Base-by-base conservation (phyloP, 2,888 invertebrate species). In the Cancer borealis region DNA sequence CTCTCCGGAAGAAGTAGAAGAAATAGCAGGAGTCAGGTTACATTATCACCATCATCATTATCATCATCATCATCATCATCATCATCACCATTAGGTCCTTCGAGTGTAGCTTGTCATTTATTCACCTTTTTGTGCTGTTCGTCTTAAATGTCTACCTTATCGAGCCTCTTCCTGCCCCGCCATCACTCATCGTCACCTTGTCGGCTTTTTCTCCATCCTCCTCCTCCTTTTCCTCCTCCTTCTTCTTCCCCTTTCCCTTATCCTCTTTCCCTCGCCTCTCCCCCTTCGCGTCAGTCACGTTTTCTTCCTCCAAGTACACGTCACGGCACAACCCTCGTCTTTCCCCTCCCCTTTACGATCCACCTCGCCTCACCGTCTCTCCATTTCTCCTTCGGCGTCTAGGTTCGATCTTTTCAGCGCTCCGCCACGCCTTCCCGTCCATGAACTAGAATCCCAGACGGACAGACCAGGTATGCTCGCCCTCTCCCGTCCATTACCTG, bases 361-460 rank as follows among this genome's bases (percentile, higher is more conserved):
- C 30, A 14, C 90, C n/a, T 6, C 90, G 26, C 21, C 90, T 90
- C 73, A 14, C 73, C 79, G 45, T 39, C 73, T 26, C 8, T 26
- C 73, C 73, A 12, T 60, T 10, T 45, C 45, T 54, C 49, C 90
- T 46, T 89, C 89, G 47, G 89, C 46, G 89, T 49, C 30, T 54
- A 26, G 26, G 54, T 39, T 21, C 84, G 26, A 84, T 39, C 84
- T 84, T 84, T 84, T 84, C 39, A 84, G 84, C 39, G 39, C 14
- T 84, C 84, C 84, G 84, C 84, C 84, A 84, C 84, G 84, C 84
- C 84, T 84, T 84, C 84, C 84, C 84, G 39, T 84, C 84, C 84
- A 84, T 84, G 84, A 84, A 84, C 84, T 84, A 84, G 39, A 84
- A 39, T 84, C 84, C 84, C 10, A 39, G 84, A 84, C 39, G 84